These are phyloP conservation scores for Argyresthia albistria DNA, from an alignment of 2,888 invertebrate genomes.

Conservation along the genomic window DNA sequence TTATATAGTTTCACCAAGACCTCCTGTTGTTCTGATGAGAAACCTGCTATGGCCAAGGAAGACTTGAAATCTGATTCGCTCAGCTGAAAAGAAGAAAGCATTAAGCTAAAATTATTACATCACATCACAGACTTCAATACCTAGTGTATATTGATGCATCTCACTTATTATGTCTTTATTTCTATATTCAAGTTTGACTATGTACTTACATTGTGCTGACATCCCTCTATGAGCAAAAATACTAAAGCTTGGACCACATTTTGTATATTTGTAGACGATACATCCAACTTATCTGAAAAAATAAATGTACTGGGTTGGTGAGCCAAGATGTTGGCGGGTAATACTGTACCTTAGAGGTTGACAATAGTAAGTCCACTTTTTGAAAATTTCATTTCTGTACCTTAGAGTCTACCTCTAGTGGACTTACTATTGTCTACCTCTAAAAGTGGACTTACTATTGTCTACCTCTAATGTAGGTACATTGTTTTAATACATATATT, in stretches of 20 bases:
- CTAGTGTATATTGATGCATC: neutral
- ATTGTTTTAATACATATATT: neutral
- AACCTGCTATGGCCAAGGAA: constrained; percentile 66
- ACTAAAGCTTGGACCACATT: constrained; percentile 81
- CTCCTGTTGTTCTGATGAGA: constrained; percentile 72
- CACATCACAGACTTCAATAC: neutral
- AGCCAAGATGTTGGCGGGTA: too few species aligned
- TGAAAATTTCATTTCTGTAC: too few species aligned
- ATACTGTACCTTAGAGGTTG: too few species aligned
- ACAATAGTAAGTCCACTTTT: too few species aligned
- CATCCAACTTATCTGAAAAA: constrained; percentile 73
- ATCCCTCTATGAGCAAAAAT: constrained; percentile 80
- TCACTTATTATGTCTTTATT: neutral
- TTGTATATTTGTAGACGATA: constrained; percentile 66
- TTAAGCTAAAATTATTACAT: constrained; percentile 3
- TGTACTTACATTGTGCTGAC: constrained; percentile 76
- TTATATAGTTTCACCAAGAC: constrained; percentile 74
- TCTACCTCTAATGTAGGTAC: neutral
- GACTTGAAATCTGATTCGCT: constrained; percentile 54
- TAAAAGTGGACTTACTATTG: too few species aligned
- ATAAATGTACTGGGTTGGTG: neutral
- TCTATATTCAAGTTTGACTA: neutral
- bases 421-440: too few species aligned
- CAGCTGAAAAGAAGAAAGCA: constrained; percentile 25
- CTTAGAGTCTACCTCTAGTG: too few species aligned